A percentile compares a stretch with the other conserved stretches of the same genome.
Evolutionary conservation across 2,113 vertebrate species (phyloP).

Genomic region (Calonectris borealis): DNA sequence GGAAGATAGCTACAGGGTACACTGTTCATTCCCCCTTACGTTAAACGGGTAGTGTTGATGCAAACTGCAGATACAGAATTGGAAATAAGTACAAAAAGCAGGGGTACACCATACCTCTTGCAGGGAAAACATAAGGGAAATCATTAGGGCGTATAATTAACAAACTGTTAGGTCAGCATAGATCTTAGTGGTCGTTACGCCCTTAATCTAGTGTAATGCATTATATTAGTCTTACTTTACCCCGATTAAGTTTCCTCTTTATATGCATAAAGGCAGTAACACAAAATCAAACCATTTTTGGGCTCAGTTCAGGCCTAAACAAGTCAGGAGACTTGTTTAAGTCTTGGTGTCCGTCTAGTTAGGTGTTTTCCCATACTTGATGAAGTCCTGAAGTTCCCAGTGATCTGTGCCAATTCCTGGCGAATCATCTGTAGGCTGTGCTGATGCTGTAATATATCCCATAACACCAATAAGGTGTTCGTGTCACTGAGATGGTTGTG

Average conservation of each 20-base stretch:
- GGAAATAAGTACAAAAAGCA: neutral
- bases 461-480: neutral
- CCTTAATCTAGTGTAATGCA: neutral
- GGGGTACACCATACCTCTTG: neutral
- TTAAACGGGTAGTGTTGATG: neutral
- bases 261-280: neutral
- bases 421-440: neutral
- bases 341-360: neutral
- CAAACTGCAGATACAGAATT: neutral
- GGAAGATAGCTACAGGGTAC: neutral
- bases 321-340: neutral
- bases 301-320: neutral
- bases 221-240: neutral
- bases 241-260: neutral
- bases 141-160: neutral
- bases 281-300: neutral
- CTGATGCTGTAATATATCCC: neutral
- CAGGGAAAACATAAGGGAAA: neutral
- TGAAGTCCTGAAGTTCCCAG: neutral
- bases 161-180: neutral
- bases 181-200: neutral
- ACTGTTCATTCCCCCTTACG: neutral
- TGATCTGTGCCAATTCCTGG: neutral
- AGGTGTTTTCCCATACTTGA: neutral
- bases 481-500: neutral